Evolutionary conservation across 2,888 invertebrate species (phyloP).

Genomic region (Mesorhabditis spiculigera): DNA sequence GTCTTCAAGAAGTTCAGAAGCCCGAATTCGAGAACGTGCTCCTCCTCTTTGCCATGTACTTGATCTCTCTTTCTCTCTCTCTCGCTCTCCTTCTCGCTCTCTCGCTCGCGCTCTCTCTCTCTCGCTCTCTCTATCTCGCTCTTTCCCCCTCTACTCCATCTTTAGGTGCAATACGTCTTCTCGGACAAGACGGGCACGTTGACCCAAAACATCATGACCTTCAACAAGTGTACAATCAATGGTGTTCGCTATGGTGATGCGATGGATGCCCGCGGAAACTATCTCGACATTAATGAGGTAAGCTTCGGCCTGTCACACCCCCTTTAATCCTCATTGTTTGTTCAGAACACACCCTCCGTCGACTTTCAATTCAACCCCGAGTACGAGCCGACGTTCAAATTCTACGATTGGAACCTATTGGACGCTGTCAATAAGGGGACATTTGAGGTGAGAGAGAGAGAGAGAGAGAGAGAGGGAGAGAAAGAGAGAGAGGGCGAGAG

Average conservation of each 20-base stretch:
- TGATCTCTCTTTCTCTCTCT: too few relatives aligned
- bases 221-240: slow-evolving; percentile 95
- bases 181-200: slow-evolving; percentile 98
- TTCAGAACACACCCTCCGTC: slow-evolving; percentile 36
- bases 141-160: slow-evolving; percentile 57
- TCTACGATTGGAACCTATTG: slow-evolving; percentile 82
- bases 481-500: background rate
- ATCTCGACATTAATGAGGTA: slow-evolving; percentile 46
- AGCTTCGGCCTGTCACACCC: slow-evolving; percentile 11
- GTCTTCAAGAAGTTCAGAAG: too few relatives aligned
- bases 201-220: slow-evolving; percentile 99
- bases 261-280: slow-evolving; percentile 54
- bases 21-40: too few relatives aligned
- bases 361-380: slow-evolving; percentile 89
- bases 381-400: slow-evolving; percentile 85
- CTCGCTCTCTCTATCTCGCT: too few relatives aligned
- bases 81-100: too few relatives aligned
- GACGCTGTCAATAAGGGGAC: slow-evolving; percentile 76
- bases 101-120: too few relatives aligned
- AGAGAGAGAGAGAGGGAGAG: too few relatives aligned
- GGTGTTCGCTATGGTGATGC: slow-evolving; percentile 80
- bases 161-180: slow-evolving; percentile 98
- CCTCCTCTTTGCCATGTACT: too few relatives aligned
- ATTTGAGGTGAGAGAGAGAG: slow-evolving; percentile 66
- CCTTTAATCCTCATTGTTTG: background rate